Conservation (phyloP, 2,888 invertebrate species). For the Drosophila longiperda region DNA sequence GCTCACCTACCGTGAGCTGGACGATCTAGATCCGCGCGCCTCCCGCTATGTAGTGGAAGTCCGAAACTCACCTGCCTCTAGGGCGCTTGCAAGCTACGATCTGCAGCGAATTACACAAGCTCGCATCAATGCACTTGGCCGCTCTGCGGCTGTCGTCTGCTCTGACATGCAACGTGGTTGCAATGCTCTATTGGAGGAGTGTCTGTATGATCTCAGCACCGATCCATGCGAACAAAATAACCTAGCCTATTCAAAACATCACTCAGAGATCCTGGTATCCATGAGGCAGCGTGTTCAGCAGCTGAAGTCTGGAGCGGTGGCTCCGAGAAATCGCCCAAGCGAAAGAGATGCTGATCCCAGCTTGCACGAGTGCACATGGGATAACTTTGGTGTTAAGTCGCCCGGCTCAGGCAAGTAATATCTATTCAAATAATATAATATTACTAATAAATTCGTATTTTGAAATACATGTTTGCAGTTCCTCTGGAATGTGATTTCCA, state of each 20-base stretch:
- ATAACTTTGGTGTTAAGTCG: slow-evolving; percentile 80
- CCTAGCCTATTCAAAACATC: slow-evolving; percentile 58
- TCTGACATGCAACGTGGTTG: slow-evolving; percentile 62
- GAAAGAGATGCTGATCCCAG: slow-evolving; percentile 86
- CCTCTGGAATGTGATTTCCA: slow-evolving; percentile 54
- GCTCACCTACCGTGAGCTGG: slow-evolving; percentile 65
- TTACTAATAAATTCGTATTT: not conserved
- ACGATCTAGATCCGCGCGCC: slow-evolving; percentile 75
- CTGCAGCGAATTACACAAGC: slow-evolving; percentile 41
- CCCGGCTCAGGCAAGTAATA: slow-evolving; percentile 27
- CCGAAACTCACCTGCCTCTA: slow-evolving; percentile 64
- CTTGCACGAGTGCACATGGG: slow-evolving; percentile 87
- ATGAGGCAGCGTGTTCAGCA: slow-evolving; percentile 85
- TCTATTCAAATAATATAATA: not conserved
- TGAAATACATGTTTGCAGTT: slow-evolving; percentile 22
- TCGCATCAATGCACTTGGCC: slow-evolving; percentile 48
- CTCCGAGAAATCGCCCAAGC: slow-evolving; percentile 85
- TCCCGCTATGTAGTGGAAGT: slow-evolving; percentile 67
- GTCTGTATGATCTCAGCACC: slow-evolving; percentile 85
- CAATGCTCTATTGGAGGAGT: slow-evolving; percentile 83
- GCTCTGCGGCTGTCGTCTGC: slow-evolving; percentile 60
- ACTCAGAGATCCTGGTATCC: slow-evolving; percentile 47
- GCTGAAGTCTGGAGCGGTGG: slow-evolving; percentile 84
- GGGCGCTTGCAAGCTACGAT: slow-evolving; percentile 61
- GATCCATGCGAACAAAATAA: slow-evolving; percentile 86